Percentiles rank a stretch among this genome's conserved stretches.
Conservation (phyloP, 1,140 invertebrate genomes). For the Ptiloglossa arizonensis region DNA sequence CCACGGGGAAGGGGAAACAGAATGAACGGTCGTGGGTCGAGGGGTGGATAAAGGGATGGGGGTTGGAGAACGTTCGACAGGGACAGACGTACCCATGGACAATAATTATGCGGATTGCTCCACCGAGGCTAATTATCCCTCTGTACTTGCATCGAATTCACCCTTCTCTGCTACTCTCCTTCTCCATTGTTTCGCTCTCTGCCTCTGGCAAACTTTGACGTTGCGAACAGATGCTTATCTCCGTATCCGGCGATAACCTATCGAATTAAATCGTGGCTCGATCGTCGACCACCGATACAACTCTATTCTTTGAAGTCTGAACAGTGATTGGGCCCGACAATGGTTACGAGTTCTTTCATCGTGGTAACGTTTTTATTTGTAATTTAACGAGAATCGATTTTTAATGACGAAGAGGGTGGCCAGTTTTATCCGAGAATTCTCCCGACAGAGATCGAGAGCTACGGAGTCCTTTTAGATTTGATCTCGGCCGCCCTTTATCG, state of each 20-base stretch:
- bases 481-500: too few relatives aligned
- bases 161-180: constrained; percentile 40
- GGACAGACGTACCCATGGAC: constrained; percentile 45
- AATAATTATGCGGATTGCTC: constrained; percentile 72
- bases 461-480: too few relatives aligned
- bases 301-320: neutral
- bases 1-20: neutral
- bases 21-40: neutral
- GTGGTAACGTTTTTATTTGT: neutral
- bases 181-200: constrained; percentile 36
- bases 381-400: neutral
- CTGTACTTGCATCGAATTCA: constrained; percentile 57
- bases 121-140: constrained; percentile 65
- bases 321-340: neutral
- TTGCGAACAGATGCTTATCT: constrained; percentile 62
- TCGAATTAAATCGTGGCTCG: constrained; percentile 46
- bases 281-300: neutral
- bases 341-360: too few relatives aligned
- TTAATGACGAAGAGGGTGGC: too few relatives aligned
- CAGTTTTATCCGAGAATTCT: too few relatives aligned
- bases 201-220: constrained; percentile 60
- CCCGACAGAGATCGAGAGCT: too few relatives aligned
- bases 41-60: too few relatives aligned
- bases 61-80: constrained; percentile 34
- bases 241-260: constrained; percentile 49